These are phyloP conservation scores for Lysandra bellargus DNA, from an alignment of 2,888 invertebrate species.

Conservation along the genomic window DNA sequence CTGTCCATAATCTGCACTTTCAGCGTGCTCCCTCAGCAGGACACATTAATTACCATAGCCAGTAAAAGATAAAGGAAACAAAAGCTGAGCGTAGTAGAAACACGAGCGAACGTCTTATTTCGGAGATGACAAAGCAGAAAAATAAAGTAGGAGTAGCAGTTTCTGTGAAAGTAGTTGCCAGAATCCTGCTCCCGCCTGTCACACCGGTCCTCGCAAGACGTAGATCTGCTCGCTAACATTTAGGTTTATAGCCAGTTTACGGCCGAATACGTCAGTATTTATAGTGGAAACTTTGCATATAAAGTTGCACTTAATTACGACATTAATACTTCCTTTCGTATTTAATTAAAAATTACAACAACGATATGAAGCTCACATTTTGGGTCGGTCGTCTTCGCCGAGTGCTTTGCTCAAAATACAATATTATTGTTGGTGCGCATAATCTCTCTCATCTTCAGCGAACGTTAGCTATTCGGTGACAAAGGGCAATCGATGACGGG, in stretches of 20 bases:
- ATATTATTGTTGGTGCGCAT: background rate
- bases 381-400: background rate
- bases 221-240: background rate
- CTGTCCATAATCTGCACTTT: background rate
- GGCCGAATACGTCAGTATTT: background rate
- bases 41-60: background rate
- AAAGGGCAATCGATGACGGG: background rate
- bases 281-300: background rate
- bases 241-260: background rate
- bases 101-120: background rate
- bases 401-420: background rate
- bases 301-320: background rate
- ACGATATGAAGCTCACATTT: background rate
- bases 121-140: background rate
- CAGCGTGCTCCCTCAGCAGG: background rate
- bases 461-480: background rate
- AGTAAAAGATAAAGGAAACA: background rate
- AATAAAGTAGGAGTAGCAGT: background rate
- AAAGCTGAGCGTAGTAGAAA: background rate
- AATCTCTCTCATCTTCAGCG: background rate
- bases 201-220: background rate
- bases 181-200: background rate
- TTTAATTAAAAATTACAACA: background rate
- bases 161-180: background rate
- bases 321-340: constrained; percentile 9